Base-by-base conservation (phyloP, 2,113 vertebrate genomes). In the Phaethornis superciliosus region DNA sequence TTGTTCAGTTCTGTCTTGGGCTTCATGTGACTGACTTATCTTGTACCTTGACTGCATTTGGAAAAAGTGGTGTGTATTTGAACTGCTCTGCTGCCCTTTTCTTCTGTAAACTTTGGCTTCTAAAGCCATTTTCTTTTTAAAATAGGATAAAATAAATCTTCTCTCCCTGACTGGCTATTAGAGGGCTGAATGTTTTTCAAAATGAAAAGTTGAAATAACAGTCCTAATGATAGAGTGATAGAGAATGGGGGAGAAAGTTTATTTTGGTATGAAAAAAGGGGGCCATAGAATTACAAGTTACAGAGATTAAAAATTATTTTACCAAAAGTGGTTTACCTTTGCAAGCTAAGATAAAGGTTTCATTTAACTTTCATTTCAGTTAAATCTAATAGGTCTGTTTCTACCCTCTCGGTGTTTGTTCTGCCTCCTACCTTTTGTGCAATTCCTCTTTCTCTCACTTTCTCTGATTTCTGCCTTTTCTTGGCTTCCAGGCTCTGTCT, bases 241-340 rank as follows among this genome's bases (percentile, higher is more conserved):
- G 10, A 75, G 62, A 95, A 93, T 91, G 91, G 69, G 87, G 89
- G 74, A 91, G 78, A 94, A 91, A 89, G 81, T 91, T 96, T 96
- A 91, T 96, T 96, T 96, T 94, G 93, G 71, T 93, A 96, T 82
- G 88, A 20, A 77, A 40, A 74, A 91, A 88, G 46, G 47, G 35
- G 51, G 37, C 75, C 79, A 69, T 85, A 63, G 71, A 96, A 94
- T 69, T 94, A 90, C 85, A 93, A 94, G 37, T 81, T 94, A 62
- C 27, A 58, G 40, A 67, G 81, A 91, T 85, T 93, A 89, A 94
- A 96, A 94, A 80, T 37, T 4, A 59, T 93, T 91, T 83, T 77
- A 93, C 51, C 35, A 91, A 90, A 93, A 91, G 88, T 12, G 13
- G 22, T 58, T 91, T 91, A 19, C 70, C 59, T 71, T 85, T 94